Conservation (phyloP, 2,888 invertebrate genomes). For the Anthoptus insignis region DNA sequence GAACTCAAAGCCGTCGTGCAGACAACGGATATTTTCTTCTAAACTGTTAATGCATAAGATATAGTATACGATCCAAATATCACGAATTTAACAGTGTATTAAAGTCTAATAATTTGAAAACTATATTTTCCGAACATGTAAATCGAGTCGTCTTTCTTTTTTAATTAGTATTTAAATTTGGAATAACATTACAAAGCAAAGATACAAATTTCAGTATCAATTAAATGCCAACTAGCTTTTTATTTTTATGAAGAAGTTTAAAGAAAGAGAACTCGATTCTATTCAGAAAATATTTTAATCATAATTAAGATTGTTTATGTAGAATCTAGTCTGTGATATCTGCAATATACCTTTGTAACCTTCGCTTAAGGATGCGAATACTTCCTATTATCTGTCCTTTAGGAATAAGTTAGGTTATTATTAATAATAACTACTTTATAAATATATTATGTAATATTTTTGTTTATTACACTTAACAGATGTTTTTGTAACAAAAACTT, state of each 20-base stretch:
- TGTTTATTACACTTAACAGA: too few species aligned
- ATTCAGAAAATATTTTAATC: not conserved
- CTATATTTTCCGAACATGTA: not conserved
- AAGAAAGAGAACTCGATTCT: too few species aligned
- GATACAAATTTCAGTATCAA: too few species aligned
- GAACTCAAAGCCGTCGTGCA: not conserved
- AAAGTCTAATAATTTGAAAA: constrained; percentile 5
- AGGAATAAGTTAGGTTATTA: constrained; percentile 50
- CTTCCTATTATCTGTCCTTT: constrained; percentile 74
- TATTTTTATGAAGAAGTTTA: too few species aligned
- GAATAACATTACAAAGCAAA: too few species aligned
- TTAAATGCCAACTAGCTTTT: too few species aligned
- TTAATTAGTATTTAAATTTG: too few species aligned
- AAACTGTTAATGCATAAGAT: not conserved
- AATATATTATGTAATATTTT: too few species aligned
- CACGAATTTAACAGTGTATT: constrained; percentile 11
- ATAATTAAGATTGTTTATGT: constrained; percentile 53
- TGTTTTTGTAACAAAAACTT: too few species aligned
- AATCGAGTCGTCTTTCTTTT: too few species aligned
- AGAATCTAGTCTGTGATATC: constrained; percentile 85
- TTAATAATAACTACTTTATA: constrained; percentile 2
- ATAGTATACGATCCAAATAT: constrained; percentile 13
- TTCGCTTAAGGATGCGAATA: constrained; percentile 50
- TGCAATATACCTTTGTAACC: constrained; percentile 68
- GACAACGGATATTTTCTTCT: not conserved